Evolutionary conservation across 2,113 vertebrate species (phyloP).

Genomic region (Furnarius figulus): DNA sequence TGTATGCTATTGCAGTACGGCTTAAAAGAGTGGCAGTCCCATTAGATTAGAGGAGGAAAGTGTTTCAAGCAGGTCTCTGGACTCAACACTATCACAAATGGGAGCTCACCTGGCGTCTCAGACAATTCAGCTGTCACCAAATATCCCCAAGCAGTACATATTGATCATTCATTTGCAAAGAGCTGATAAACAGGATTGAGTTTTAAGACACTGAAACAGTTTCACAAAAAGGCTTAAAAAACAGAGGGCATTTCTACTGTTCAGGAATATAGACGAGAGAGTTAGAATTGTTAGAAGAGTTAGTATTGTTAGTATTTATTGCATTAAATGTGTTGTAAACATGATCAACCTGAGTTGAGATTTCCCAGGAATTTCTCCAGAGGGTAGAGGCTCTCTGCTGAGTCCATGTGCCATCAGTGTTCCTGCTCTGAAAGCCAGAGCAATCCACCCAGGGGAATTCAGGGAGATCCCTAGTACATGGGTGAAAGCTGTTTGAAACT

Average conservation of each 20-base stretch:
- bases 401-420: accelerated
- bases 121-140: background rate
- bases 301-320: background rate
- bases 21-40: background rate
- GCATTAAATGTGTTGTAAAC: background rate
- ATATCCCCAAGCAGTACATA: background rate
- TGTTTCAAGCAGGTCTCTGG: background rate
- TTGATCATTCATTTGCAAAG: background rate
- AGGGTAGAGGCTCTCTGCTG: background rate
- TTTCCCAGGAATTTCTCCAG: background rate
- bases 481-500: background rate
- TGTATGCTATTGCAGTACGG: background rate
- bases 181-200: background rate
- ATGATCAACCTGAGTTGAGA: background rate
- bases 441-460: background rate
- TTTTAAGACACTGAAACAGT: background rate
- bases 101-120: background rate
- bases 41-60: background rate
- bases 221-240: background rate
- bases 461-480: too few relatives aligned
- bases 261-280: background rate
- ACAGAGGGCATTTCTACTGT: background rate
- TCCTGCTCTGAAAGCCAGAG: background rate
- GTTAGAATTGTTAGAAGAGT: background rate
- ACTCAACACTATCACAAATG: background rate